Percentiles rank a stretch among this genome's conserved stretches.
Evolutionary conservation across 2,113 vertebrate genomes (phyloP).

Genomic region (Hemicordylus capensis): DNA sequence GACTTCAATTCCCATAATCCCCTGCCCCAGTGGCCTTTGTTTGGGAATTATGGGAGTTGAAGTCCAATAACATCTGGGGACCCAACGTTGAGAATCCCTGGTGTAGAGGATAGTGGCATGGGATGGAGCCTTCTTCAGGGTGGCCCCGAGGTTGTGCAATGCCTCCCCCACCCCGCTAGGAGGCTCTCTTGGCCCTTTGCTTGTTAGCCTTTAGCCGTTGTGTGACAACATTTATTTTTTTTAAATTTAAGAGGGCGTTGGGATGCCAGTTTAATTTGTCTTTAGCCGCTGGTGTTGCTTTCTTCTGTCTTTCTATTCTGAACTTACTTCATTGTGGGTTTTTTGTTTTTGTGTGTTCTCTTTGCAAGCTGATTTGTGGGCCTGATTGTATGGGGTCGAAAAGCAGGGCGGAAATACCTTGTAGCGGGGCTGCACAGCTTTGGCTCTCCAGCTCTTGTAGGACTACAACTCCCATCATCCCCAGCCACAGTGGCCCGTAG

Average conservation of each 20-base stretch:
- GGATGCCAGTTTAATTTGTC: neutral
- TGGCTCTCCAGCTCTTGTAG: too few species aligned
- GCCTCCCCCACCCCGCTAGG: neutral
- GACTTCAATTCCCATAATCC: too few species aligned
- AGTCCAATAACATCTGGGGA: too few species aligned
- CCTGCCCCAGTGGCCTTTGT: too few species aligned
- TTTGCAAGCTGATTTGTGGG: neutral
- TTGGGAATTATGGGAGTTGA: too few species aligned
- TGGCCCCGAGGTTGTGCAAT: neutral
- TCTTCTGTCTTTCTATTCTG: too few species aligned
- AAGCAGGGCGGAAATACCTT: neutral
- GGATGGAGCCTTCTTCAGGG: neutral
- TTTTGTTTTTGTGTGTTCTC: neutral
- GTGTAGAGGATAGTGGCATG: neutral
- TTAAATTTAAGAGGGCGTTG: neutral
- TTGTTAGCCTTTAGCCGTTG: neutral
- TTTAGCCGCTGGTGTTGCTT: neutral
- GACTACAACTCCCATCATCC: too few species aligned
- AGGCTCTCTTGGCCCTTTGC: too few species aligned
- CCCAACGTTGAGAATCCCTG: too few species aligned
- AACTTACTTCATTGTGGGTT: too few species aligned
- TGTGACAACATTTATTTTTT: neutral
- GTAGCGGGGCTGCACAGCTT: too few species aligned
- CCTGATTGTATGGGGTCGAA: neutral
- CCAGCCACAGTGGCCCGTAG: too few species aligned